Base-by-base conservation (phyloP, 2,797 vertebrate species). In the Squalus acanthias region DNA sequence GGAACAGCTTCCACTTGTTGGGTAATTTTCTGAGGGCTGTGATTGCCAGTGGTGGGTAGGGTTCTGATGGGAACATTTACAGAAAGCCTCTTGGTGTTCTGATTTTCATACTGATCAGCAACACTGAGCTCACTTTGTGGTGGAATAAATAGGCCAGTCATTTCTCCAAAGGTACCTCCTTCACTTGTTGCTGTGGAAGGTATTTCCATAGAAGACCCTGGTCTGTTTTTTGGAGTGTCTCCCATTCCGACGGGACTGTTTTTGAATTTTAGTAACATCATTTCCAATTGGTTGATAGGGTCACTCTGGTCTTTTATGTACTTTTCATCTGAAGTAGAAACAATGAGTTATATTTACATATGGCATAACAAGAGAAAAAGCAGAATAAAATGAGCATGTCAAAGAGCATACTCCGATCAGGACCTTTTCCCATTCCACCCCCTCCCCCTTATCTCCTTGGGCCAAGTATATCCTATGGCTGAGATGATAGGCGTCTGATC, bases 1-100 rank as follows among this genome's bases (percentile, higher is more conserved):
- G 98, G 97, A 93, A 99, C 96, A 22, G 97, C 97, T 96, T 98
- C 96, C 0, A 99, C 97, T 17, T 97, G 97, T n/a, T 99, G 98
- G 76, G 97, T 98, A 97, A 99, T 97, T 15, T 98, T 97, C 92
- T 98, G 97, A 29, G 97, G 97, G 20, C 67, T 79, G 0, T 91
- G 97, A 95, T 96, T 97, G 97, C 63, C 91, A 53, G 33, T 96
- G 95, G 97, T 0, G 97, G 96, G 76, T 97, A 96, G 97, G 98
- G 97, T 3, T 97, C 98, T 97, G 96, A 98, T 98, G 97, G 98
- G 97, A 97, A 97, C 98, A 97, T 97, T 88, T 50, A 97, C 96
- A 93, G 97, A 96, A 39, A 98, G 97, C 96, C 96, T 97, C 6
- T 93, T 97, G 33, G 97, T 97, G 96, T 97, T 96, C 96, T 96